Base-by-base conservation (phyloP, 2,888 invertebrate genomes). In the Microctonus brassicae region DNA sequence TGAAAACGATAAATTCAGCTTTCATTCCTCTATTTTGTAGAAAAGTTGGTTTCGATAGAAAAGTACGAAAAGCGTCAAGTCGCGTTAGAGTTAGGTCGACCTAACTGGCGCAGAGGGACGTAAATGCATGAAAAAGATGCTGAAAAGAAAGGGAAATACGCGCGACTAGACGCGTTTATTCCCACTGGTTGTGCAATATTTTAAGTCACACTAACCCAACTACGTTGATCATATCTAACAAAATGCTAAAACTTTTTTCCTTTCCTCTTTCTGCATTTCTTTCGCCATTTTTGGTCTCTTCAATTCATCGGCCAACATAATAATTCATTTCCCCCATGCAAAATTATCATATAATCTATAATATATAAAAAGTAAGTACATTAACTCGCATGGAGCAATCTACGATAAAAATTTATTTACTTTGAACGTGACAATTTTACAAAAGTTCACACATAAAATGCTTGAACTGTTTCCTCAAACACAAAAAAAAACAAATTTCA, bases 11-110 rank as follows among this genome's bases (percentile, higher is more conserved):
- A 71, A 66, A 71, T 71, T 66, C 57, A 65, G 53, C 65, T 71
- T 29, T 26, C 65, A 52, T 65, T 64, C 24, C 24, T 17, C 47
- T 17, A 66, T 61, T 57, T 52, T 22, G 60, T 34, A 36, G 58
- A 53, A 71, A 71, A 71, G 71, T 66, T 61, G 22, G 26, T 62
- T 60, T 65, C 71, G 60, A 71, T 47, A 60, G 70, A 61, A 71
- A 66, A 66, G 66, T 61, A 53, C 34, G 53, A 61, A 71, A 71
- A 66, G 61, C 55, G 55, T 67, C 52, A 36, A 66, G 71, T 71
- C 52, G 55, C 36, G 55, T 71, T 71, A 71, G 47, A 33, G 34
- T 61, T 62, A 29, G 66, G 61, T 66, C 42, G 66, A 66, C 34
- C 34, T 36, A 66, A 71, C 36, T 57, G 52, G 55, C 39, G 34